Conservation (phyloP, 2,113 vertebrate species). For the Pomatostomus ruficeps region DNA sequence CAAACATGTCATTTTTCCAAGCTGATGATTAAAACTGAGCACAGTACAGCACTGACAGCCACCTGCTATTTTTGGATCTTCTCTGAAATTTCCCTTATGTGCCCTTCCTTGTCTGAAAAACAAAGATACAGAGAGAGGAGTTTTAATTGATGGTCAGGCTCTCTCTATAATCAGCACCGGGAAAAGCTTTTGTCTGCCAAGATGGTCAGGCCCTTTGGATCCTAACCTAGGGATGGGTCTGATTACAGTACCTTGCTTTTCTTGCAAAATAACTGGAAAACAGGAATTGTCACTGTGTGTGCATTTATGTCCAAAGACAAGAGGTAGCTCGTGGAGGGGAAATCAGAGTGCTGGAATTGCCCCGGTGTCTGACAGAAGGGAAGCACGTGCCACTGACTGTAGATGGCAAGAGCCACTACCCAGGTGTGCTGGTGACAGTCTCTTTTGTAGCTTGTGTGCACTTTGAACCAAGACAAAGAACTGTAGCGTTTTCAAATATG, state of each 20-base stretch:
- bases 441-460: neutral
- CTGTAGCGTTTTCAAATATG: neutral
- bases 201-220: neutral
- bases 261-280: neutral
- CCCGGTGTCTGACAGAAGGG: neutral
- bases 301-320: neutral
- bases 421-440: fast-evolving
- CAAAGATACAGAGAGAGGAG: neutral
- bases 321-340: neutral
- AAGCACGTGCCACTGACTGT: fast-evolving
- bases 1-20: neutral
- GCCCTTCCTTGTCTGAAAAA: neutral
- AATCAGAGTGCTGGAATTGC: neutral
- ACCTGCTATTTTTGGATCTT: conserved; percentile 29
- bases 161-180: neutral
- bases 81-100: neutral
- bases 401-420: neutral
- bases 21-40: conserved; percentile 1
- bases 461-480: neutral
- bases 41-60: neutral
- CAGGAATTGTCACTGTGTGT: neutral
- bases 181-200: neutral
- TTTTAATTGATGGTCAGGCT: neutral
- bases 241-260: neutral
- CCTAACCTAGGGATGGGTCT: neutral